Conservation (phyloP, 2,113 vertebrate species). For the rat (Rattus norvegicus) region DNA sequence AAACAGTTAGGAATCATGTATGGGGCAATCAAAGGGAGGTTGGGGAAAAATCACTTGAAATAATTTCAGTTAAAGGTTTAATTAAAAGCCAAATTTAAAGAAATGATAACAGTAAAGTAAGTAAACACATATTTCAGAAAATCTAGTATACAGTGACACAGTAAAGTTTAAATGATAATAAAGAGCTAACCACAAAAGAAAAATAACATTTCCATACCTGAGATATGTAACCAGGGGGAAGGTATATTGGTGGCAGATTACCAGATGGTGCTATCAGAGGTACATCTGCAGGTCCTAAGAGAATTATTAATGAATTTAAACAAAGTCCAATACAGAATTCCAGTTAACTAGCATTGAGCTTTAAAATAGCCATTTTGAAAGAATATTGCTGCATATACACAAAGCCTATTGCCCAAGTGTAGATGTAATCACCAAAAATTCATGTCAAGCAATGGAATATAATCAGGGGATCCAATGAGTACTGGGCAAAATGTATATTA, state of each 20-base stretch:
- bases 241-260: constrained; percentile 90
- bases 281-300: constrained; percentile 89
- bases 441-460: too few species aligned
- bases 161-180: not conserved
- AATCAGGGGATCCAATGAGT: too few species aligned
- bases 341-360: constrained; percentile 1
- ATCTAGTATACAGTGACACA: constrained; percentile 8
- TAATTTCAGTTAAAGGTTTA: not conserved
- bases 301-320: constrained; percentile 48
- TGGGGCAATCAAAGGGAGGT: not conserved
- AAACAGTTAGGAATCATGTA: not conserved
- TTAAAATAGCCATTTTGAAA: constrained; percentile 44
- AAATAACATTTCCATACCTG: constrained; percentile 84
- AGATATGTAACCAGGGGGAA: constrained; percentile 91
- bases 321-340: not conserved
- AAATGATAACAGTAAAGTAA: constrained; percentile 27
- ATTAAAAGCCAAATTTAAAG: not conserved
- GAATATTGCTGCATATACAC: not conserved
- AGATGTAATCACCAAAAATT: too few species aligned
- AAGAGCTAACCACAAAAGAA: constrained; percentile 7
- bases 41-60: not conserved
- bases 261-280: constrained; percentile 91
- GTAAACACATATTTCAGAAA: constrained; percentile 7
- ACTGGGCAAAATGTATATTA: too few species aligned
- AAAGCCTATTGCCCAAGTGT: too few species aligned